Conservation (phyloP, 2,888 invertebrate genomes). For the Melinaea menophilus region DNA sequence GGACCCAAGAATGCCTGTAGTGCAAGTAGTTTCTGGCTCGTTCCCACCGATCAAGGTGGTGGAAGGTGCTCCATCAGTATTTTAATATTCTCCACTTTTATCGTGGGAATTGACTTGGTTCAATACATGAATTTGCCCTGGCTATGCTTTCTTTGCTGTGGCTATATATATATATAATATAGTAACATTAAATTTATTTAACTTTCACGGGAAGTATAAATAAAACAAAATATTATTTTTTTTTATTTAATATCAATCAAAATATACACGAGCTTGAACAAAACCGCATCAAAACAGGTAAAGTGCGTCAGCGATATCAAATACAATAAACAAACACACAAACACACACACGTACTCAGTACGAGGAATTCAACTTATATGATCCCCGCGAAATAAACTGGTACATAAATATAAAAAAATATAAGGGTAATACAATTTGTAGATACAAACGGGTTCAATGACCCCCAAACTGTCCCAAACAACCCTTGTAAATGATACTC, state of each 20-base stretch:
- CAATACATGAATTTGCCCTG: no score
- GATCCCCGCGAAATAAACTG: not conserved
- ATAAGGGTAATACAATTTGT: slow-evolving; percentile 25
- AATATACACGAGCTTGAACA: slow-evolving; percentile 60
- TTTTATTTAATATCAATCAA: slow-evolving; percentile 37
- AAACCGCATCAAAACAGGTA: slow-evolving; percentile 49
- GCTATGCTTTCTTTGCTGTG: no score
- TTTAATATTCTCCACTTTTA: no score
- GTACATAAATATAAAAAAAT: slow-evolving; percentile 3
- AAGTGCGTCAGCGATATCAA: slow-evolving; percentile 20
- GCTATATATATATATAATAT: no score
- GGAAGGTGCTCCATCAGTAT: no score
- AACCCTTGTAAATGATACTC: slow-evolving; percentile 23
- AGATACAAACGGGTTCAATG: slow-evolving; percentile 19
- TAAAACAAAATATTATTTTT: slow-evolving; percentile 19
- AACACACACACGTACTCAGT: not conserved
- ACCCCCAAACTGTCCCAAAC: not conserved
- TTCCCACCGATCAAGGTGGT: no score
- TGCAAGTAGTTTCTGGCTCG: no score
- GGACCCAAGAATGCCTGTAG: no score
- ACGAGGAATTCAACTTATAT: not conserved
- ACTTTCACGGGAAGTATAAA: not conserved
- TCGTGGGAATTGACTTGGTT: no score
- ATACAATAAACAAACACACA: not conserved
- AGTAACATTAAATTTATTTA: not conserved